Evolutionary conservation across 2,113 vertebrate genomes (phyloP), one percentile per base, ranked within the genome.

Genomic region (Phalacrocorax aristotelis): DNA sequence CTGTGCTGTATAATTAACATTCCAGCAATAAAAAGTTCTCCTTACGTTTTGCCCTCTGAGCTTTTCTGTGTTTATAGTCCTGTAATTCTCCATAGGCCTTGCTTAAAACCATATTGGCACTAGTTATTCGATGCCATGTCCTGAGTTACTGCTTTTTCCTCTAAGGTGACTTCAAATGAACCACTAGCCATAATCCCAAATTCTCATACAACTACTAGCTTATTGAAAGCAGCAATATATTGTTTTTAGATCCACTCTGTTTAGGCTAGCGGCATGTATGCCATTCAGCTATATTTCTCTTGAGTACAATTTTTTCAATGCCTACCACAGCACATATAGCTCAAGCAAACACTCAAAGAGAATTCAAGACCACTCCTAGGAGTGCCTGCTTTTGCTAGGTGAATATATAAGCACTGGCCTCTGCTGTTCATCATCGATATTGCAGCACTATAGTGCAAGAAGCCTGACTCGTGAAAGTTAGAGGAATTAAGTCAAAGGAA

Each of bases 391-490:
- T 89, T 66, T 0, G 0, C 60, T 4, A 75, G 42, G 32, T 87
- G 52, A 58, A 54, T 70, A 83, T 58, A 89, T 66, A 70, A 81
- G 80, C 69, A 92, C 91, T 96, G 94, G 87, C 95, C 94, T 92
- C 96, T 96, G 72, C 93, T 94, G 95, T 81, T 89, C 93, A 68
- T 8, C 57, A 42, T 20, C 1, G 2, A 84, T 55, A 95, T 6
- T 96, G 89, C 95, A 97, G 72, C 60, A 75, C 5, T 25, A 44
- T 4, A n/a, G 36, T 2, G 46, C 25, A 58, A 57, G 48, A 71
- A 81, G 42, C 79, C 34, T 36, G 38, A 13, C 6, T 74, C 13
- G 2, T 5, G 10, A 11, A 76, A 86, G 14, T 48, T 32, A 69
- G 60, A 79, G 64, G 10, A 83, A 84, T 40, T 32, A 64, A 89